Evolutionary conservation across 2,113 vertebrate species (phyloP).

Genomic region (Psilopogon haemacephalus): DNA sequence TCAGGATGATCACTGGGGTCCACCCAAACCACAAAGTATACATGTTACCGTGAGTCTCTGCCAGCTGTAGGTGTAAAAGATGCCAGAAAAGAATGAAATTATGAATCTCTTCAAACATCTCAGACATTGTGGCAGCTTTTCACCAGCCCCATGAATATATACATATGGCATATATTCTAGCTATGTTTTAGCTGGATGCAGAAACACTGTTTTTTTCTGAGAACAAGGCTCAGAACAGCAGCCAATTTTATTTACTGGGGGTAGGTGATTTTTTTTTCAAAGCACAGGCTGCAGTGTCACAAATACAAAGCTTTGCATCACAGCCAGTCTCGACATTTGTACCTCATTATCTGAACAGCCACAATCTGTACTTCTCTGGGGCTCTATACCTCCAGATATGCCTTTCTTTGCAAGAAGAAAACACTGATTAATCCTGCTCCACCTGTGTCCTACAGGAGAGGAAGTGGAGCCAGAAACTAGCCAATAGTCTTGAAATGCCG

Average conservation of each 20-base stretch:
- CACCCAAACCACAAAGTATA: constrained; percentile 59
- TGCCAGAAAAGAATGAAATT: not conserved
- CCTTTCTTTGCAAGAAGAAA: not conserved
- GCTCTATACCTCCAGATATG: not conserved
- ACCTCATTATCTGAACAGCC: not conserved
- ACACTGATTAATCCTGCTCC: not conserved
- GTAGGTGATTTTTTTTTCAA: not conserved
- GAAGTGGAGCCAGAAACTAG: not conserved
- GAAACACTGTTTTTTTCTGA: not conserved
- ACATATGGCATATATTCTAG: too few relatives aligned
- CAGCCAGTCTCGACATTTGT: not conserved
- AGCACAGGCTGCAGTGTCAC: not conserved
- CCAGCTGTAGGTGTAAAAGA: constrained; percentile 28
- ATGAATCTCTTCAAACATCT: not conserved
- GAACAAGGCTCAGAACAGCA: not conserved
- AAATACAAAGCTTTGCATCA: too few relatives aligned
- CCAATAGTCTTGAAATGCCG: not conserved
- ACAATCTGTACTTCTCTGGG: too few relatives aligned
- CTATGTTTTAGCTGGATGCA: not conserved
- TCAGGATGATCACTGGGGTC: constrained; percentile 34
- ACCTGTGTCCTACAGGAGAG: not conserved
- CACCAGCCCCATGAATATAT: not conserved
- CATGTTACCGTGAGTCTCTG: constrained; percentile 32
- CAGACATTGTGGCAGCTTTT: not conserved
- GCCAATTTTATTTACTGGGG: not conserved